Base-by-base conservation (phyloP, 2,797 vertebrate genomes). In the Chaenodraco wilsoni region DNA sequence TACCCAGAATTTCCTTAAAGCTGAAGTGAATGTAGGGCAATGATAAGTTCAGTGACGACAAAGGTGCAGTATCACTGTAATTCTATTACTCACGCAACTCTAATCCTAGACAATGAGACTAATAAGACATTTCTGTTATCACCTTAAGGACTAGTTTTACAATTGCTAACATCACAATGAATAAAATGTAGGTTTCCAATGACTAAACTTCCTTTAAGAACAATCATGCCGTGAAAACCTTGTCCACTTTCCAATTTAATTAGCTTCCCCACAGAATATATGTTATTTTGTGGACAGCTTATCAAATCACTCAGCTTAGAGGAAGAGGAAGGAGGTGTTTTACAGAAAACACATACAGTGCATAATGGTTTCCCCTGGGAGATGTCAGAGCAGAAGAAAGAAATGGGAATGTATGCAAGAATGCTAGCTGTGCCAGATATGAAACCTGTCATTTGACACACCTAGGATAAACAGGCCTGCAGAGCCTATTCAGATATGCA, bases 401-500 rank as follows among this genome's bases (percentile, higher is more conserved):
- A 48, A 50, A 56, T 41, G 9, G 31, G 19, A 70, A 17, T 31
- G n/a, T 60, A 55, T 14, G 9, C 21, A 83, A 65, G 50, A 73
- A 65, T 40, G 16, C 55, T 40, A 58, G 17, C 60, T 48, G 50
- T 58, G 54, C 21, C 43, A 43, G 48, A 65, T 55, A 72, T 64
- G 64, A 61, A 54, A 54, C 23, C 55, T 23, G 9, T 78, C 54
- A 72, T 69, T 73, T 55, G 55, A 73, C 21, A 9, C 33, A 45
- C 56, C 7, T 17, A 9, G 68, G 58, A 54, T 43, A 78, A 74
- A 50, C 60, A 68, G 57, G 62, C 37, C 50, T 40, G 19, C 23
- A 31, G 19, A 51, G 19, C 67, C 48, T 74, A 43, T 55, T 77
- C 51, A 79, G 37, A 70, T 74, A 65, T 61, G 65, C 48, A 56